phyloP scores from a whole-genome alignment of 2,888 invertebrate genomes.

The Tridacna crocea region DNA sequence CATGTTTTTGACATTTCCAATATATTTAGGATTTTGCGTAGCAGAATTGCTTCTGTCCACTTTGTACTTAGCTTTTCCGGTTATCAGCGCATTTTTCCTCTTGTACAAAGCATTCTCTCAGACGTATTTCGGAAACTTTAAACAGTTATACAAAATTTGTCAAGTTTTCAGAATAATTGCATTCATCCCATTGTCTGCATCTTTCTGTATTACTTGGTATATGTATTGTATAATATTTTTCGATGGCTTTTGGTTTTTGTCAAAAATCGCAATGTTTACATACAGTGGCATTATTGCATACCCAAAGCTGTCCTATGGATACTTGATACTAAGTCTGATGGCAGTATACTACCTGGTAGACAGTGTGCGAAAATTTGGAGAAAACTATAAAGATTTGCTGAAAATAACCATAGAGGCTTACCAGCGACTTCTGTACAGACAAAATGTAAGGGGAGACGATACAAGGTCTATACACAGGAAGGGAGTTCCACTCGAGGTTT shows the following conservation, averaged over 20 bases:
- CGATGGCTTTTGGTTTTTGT: constrained; percentile 53
- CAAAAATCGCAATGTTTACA: constrained; percentile 48
- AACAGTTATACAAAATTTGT: background rate
- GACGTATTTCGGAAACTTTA: background rate
- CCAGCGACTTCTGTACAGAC: constrained; percentile 14
- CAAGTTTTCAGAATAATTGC: background rate
- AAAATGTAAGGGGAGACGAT: background rate
- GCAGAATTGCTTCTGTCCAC: constrained; percentile 25
- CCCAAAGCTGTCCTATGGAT: constrained; percentile 50
- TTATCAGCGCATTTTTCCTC: constrained; percentile 37
- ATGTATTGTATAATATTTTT: constrained; percentile 52
- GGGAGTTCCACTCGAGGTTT: constrained; percentile 36
- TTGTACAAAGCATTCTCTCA: constrained; percentile 30
- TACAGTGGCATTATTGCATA: constrained; percentile 50
- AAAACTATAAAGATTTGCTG: constrained; percentile 37
- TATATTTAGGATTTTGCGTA: constrained; percentile 33
- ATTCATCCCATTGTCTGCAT: constrained; percentile 12
- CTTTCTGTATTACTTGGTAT: constrained; percentile 42
- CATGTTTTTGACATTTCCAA: constrained; percentile 2
- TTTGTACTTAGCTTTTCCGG: constrained; percentile 44
- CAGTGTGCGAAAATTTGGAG: constrained; percentile 32
- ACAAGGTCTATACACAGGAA: constrained; percentile 15
- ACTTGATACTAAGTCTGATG: constrained; percentile 49
- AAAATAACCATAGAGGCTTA: constrained; percentile 37
- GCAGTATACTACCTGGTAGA: constrained; percentile 46